These are phyloP conservation scores for Thereva nobilitata DNA, from an alignment of 2,888 invertebrate genomes.

Conservation along the genomic window DNA sequence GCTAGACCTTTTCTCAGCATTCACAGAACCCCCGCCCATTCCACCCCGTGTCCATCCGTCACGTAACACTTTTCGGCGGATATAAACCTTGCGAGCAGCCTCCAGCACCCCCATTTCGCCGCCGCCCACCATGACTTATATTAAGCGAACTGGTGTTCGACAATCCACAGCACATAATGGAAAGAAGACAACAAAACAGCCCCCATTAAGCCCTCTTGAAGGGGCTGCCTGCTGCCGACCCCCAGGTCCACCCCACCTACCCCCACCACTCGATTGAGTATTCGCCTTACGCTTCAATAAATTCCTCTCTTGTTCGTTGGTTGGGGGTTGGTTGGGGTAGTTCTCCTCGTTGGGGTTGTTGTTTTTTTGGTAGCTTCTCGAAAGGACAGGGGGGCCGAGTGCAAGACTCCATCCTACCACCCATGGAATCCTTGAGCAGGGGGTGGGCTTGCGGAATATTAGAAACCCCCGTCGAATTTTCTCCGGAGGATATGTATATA, in stretches of 20 bases:
- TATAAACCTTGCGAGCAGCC: conserved; percentile 7
- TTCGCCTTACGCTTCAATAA: conserved; percentile 39
- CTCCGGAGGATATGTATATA: conserved; percentile 19
- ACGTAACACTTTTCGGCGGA: conserved; percentile 34
- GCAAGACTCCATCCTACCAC: conserved; percentile 24
- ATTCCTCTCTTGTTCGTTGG: conserved; percentile 37
- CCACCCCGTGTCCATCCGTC: conserved; percentile 29
- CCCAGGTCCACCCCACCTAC: conserved; percentile 6
- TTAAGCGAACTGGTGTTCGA: conserved; percentile 25
- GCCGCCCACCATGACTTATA: conserved; percentile 28
- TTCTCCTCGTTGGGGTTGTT: not conserved
- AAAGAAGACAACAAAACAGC: conserved; percentile 32
- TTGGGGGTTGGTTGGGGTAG: conserved; percentile 1
- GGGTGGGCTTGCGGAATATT: conserved; percentile 14
- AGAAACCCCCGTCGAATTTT: conserved; percentile 18
- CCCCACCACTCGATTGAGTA: conserved; percentile 26
- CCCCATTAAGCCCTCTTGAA: not conserved
- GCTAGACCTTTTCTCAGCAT: conserved; percentile 33
- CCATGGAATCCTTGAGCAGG: conserved; percentile 2
- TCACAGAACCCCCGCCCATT: conserved; percentile 3
- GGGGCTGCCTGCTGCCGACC: not conserved
- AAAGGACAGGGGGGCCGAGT: not conserved
- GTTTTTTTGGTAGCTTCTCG: conserved; percentile 24
- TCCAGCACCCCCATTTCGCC: not conserved
- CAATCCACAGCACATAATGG: conserved; percentile 29